These are phyloP conservation scores for Semaprochilodus insignis DNA, from an alignment of 2,797 vertebrate species.

Conservation along the genomic window DNA sequence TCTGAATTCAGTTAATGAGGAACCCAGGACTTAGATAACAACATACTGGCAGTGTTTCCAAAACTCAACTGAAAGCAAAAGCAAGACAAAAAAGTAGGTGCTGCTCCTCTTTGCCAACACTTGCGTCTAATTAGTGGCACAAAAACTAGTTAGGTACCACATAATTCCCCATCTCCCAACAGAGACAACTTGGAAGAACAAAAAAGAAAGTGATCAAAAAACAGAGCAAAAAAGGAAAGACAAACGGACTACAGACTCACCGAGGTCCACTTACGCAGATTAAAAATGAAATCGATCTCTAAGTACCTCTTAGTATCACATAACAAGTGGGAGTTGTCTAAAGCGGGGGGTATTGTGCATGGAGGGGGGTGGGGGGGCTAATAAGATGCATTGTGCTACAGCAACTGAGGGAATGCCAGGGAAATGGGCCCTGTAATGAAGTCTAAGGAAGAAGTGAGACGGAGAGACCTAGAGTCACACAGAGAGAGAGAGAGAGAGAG, in stretches of 20 bases:
- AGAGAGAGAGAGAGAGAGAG: conserved; percentile 38
- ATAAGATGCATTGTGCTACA: conserved; percentile 63
- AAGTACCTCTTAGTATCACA: conserved; percentile 77
- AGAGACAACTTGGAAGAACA: not conserved
- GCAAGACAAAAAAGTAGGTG: not conserved
- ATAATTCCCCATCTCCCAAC: not conserved
- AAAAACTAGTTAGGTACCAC: not conserved
- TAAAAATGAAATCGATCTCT: conserved; percentile 83
- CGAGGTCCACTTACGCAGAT: conserved; percentile 79
- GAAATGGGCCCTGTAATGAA: conserved; percentile 66
- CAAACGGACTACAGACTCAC: conserved; percentile 65
- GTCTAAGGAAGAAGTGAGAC: conserved; percentile 17
- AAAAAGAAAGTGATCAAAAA: not conserved
- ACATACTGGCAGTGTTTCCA: not conserved
- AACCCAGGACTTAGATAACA: not conserved
- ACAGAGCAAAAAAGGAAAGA: conserved; percentile 50
- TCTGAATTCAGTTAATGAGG: not conserved
- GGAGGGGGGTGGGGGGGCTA: conserved; percentile 47
- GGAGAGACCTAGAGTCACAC: conserved; percentile 42
- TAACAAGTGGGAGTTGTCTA: conserved; percentile 65
- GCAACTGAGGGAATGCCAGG: conserved; percentile 57
- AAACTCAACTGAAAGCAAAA: not conserved
- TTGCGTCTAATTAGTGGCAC: not conserved
- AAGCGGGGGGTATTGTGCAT: conserved; percentile 16
- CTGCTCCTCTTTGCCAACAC: not conserved